Percentiles rank a stretch among this genome's conserved stretches.
These are phyloP conservation scores for Platyrinchus mystaceus DNA, from an alignment of 2,797 vertebrate genomes.

Conservation along the genomic window DNA sequence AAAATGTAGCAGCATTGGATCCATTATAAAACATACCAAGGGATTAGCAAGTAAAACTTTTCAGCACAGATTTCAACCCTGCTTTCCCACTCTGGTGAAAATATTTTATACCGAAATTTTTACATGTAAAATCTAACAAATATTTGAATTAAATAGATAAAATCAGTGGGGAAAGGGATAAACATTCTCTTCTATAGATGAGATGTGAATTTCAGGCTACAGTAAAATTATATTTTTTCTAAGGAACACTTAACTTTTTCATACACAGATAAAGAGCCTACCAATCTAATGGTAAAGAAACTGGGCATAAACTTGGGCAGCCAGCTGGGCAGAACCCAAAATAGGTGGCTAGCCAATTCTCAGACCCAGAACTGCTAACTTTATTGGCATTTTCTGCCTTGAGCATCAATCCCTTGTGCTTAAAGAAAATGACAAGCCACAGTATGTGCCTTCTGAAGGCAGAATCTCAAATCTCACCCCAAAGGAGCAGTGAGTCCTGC, in stretches of 20 bases:
- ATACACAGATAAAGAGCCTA: not conserved
- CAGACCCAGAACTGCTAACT: not conserved
- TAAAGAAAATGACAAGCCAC: not conserved
- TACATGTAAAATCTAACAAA: not conserved
- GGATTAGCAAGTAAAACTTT: not conserved
- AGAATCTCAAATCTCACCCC: not conserved
- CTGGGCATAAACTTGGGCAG: not conserved
- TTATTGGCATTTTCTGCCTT: not conserved
- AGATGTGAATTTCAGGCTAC: not conserved
- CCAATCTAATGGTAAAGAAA: not conserved
- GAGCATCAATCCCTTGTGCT: not conserved
- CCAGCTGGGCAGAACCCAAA: not conserved
- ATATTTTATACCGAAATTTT: not conserved
- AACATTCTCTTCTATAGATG: not conserved
- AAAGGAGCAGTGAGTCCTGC: not conserved
- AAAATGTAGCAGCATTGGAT: not conserved
- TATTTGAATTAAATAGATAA: not conserved
- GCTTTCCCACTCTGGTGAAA: not conserved
- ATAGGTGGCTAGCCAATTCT: not conserved
- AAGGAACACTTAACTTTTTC: not conserved
- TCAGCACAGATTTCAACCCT: not conserved
- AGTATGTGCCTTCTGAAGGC: not conserved
- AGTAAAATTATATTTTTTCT: not conserved
- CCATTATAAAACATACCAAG: not conserved
- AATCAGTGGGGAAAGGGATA: not conserved